Evolutionary conservation across 1,140 invertebrate species (phyloP), one percentile per base, ranked within the genome.

Genomic region (Caenorhabditis inopinata): DNA sequence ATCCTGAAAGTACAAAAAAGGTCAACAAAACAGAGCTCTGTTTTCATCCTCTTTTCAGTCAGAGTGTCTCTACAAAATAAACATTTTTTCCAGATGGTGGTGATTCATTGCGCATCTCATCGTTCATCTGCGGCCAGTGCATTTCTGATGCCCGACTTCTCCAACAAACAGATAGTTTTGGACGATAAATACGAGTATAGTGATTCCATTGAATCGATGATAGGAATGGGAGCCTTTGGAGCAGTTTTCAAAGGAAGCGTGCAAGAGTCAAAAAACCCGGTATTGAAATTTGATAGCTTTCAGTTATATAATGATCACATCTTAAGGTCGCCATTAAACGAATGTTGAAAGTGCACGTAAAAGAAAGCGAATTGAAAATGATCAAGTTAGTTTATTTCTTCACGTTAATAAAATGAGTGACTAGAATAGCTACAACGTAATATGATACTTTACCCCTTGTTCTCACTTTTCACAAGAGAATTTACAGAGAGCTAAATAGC

Each of bases 81-180:
- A 29, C 25, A 32, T 58, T 32, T 32, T 38, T 21, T 42, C 9
- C 38, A 38, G 12, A 29, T 38, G 58, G 38, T 68, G 58, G 58
- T 68, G 18, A 68, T 68, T 42, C 58, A 68, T 38, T 68, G 58
- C 27, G 58, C 58, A 3, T 68, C 58, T 21, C 58, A 68, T 68
- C 58, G 58, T 38, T 68, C 58, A 5, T 68, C 58, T 21, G 38
- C 58, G 27, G 58, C 58, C 32, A 68, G 58, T 21, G 58, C 58
- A 68, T 68, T 68, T 68, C 21, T 68, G 14, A 68, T 68, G 58
- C 58, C 58, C 11, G 6, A 83, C 80, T 83, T 85, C 79, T 47
- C 82, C 47, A 27, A 87, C 25, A 46, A 84, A 79, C n/a, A 58
- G 4, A 23, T 35, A 32, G 23, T 68, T 97, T 87, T 96, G 95